Evolutionary conservation across 2,888 invertebrate species (phyloP), one percentile per base, ranked within the genome.

Genomic region (Neocrepidodera transversa): DNA sequence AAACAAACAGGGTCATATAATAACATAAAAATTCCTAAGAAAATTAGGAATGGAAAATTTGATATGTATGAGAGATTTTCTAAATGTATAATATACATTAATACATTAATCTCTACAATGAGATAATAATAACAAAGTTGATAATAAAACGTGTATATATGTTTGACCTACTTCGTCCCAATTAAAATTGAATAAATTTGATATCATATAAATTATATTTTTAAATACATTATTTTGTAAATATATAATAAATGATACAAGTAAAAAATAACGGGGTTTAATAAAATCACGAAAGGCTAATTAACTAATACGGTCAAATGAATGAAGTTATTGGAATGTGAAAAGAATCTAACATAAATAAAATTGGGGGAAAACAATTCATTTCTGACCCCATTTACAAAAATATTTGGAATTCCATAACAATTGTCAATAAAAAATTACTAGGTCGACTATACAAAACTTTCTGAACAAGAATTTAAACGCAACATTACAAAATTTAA

Each of bases 391-490:
- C 75, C 76, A 75, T 76, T 77, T 71, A 71, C 68, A 68, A 70
- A 74, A 75, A 78, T 78, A 74, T 73, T 77, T 77, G 59, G 66
- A 78, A 78, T 78, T 76, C 77, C 74, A 69, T 70, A 70, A 71
- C 73, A 73, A 74, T 74, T 72, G 71, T 71, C 70, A 68, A 69
- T 66, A 69, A 65, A 54, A 40, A 47, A 43, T 60, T 55, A 49
- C 55, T 55, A 51, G 51, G 54, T 51, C 54, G 47, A 14, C 18
- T 23, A 43, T 16, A 50, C 8, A 10, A 28, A 10, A 28, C 10
- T 28, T 28, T 8, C 28, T 28, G 8, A 10, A 28, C 28, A 28
- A 4, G 10, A 28, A 8, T 28, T 28, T 28, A 28, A 28, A 28
- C 10, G 28, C 10, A 28, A 10, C 6, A 28, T 4, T 28, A 10